Conservation (phyloP, 2,113 vertebrate species). For the Myotis brandtii region DNA sequence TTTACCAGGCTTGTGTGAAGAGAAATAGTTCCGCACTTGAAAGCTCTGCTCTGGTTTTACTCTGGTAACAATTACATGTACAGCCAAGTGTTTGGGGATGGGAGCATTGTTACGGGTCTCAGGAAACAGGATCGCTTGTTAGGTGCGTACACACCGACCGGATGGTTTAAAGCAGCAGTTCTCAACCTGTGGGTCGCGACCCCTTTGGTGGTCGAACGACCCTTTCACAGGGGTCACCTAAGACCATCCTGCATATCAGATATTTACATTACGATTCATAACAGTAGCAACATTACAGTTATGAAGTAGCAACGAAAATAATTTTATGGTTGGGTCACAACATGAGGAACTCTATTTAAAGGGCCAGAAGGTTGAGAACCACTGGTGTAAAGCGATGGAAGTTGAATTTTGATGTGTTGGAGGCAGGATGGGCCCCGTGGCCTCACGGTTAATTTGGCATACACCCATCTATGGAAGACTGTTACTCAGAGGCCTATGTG, state of each 20-base stretch:
- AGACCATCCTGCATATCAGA: too few species aligned
- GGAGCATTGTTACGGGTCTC: not conserved
- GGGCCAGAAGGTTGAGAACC: too few species aligned
- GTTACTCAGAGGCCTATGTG: rapidly evolving
- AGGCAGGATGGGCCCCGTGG: rapidly evolving
- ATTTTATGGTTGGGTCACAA: too few species aligned
- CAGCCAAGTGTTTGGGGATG: not conserved
- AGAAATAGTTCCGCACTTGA: not conserved
- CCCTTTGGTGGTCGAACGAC: too few species aligned
- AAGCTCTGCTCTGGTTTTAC: not conserved
- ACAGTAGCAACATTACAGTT: too few species aligned
- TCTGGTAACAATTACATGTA: not conserved
- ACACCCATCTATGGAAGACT: not conserved
- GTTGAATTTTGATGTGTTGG: too few species aligned
- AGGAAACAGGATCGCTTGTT: not conserved
- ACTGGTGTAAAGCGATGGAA: not conserved
- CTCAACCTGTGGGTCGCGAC: too few species aligned
- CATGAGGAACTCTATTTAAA: too few species aligned
- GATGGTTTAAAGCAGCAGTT: too few species aligned
- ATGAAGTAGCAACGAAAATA: too few species aligned
- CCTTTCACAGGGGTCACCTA: too few species aligned
- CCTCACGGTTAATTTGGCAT: not conserved
- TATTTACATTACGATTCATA: too few species aligned
- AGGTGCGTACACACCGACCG: rapidly evolving
- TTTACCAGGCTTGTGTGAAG: not conserved